These are phyloP conservation scores for Coremacera marginata DNA, from an alignment of 2,888 invertebrate species.

Conservation along the genomic window DNA sequence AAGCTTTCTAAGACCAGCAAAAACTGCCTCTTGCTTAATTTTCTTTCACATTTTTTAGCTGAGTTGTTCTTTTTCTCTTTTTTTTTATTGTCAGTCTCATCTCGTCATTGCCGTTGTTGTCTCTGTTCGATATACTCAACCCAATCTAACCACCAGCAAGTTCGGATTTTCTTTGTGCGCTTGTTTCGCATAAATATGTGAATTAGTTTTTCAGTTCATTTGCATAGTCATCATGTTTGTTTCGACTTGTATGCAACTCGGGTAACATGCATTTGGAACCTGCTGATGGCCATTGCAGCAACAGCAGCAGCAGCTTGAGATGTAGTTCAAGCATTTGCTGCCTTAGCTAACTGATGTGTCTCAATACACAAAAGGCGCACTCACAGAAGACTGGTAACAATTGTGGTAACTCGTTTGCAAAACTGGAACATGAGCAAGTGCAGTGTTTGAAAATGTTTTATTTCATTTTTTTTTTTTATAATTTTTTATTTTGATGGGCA, in stretches of 20 bases:
- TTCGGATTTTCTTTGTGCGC: neutral
- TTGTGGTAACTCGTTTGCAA: constrained; percentile 22
- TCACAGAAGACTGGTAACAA: neutral
- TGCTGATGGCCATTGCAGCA: neutral
- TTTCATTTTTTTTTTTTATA: no score
- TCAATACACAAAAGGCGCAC: neutral
- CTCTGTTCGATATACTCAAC: neutral
- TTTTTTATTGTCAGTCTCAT: neutral
- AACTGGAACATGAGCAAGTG: constrained; percentile 22
- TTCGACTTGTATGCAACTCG: neutral
- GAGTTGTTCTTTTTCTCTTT: neutral
- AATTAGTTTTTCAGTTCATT: constrained; percentile 42
- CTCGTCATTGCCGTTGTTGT: neutral
- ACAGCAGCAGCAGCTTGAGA: constrained; percentile 12
- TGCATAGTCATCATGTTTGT: constrained; percentile 20
- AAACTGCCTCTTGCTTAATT: neutral
- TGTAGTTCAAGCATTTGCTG: constrained; percentile 22
- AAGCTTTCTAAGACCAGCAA: neutral
- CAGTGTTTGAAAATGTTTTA: neutral
- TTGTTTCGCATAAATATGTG: constrained; percentile 42
- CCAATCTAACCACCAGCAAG: no score
- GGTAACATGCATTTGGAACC: neutral
- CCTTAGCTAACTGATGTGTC: neutral
- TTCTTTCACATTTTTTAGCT: neutral
- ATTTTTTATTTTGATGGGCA: no score